A percentile compares a stretch with the other conserved stretches of the same genome.
These are phyloP conservation scores for Netta rufina DNA, from an alignment of 2,797 vertebrate genomes.

Conservation along the genomic window DNA sequence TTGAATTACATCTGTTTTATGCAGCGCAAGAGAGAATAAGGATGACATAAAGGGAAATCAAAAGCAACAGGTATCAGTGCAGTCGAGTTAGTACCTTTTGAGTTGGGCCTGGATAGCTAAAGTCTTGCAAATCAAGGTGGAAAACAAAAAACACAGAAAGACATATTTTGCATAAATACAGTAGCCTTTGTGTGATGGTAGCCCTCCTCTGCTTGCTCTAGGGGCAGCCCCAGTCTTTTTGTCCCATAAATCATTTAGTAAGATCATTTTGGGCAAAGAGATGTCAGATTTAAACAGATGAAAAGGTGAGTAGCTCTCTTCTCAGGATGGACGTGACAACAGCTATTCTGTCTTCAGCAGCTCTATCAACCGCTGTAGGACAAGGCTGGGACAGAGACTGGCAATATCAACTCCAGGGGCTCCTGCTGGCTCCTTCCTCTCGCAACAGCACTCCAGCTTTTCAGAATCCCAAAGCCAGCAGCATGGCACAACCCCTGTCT, in stretches of 20 bases:
- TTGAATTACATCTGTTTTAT: neutral
- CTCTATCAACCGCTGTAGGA: neutral
- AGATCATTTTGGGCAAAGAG: neutral
- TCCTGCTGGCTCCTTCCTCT: neutral
- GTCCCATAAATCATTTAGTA: neutral
- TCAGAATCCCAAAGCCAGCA: neutral
- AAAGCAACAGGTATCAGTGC: neutral
- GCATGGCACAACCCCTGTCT: neutral
- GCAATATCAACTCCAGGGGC: neutral
- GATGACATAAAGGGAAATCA: neutral
- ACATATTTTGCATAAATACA: neutral
- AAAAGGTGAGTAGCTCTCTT: neutral
- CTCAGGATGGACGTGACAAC: neutral
- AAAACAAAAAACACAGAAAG: neutral
- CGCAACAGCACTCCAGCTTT: neutral
- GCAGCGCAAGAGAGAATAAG: neutral
- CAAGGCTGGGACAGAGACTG: neutral
- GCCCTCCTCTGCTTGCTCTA: neutral
- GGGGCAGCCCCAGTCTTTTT: neutral
- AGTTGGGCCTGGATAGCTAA: neutral
- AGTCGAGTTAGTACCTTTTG: neutral
- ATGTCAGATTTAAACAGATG: neutral
- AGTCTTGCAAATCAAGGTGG: neutral
- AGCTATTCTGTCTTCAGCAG: neutral
- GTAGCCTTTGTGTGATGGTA: neutral